Conservation (phyloP, 2,888 invertebrate genomes). For the Nomada hirtipes region DNA sequence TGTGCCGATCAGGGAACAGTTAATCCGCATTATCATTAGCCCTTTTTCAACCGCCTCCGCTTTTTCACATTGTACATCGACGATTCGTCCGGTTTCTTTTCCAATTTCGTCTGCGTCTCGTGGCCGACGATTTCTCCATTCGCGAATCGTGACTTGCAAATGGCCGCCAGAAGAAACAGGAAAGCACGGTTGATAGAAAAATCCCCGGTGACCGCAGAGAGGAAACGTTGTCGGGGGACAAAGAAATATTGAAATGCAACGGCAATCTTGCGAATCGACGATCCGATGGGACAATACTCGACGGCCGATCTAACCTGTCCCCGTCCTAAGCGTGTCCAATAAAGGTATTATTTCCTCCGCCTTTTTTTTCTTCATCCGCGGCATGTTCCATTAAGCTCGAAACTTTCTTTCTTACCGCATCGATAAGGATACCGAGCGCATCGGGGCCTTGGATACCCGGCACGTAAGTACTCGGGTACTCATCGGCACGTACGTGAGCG, state of each 20-base stretch:
- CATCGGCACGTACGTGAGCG: slow-evolving; percentile 66
- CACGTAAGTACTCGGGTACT: slow-evolving; percentile 61
- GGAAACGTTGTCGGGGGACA: not conserved
- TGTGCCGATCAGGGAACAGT: no score
- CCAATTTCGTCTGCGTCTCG: not conserved
- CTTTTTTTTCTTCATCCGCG: slow-evolving; percentile 15
- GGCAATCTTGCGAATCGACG: slow-evolving; percentile 28
- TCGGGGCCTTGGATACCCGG: slow-evolving; percentile 46
- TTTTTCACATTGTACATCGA: not conserved
- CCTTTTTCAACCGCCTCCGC: no score
- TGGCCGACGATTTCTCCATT: slow-evolving; percentile 11
- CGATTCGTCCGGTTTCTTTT: not conserved
- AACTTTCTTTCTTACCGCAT: slow-evolving; percentile 55
- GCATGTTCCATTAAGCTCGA: slow-evolving; percentile 47
- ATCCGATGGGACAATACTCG: not conserved
- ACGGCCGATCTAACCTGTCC: slow-evolving; percentile 2
- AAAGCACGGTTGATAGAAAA: not conserved
- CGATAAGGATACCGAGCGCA: slow-evolving; percentile 44
- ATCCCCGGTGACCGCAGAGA: not conserved
- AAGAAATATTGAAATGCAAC: slow-evolving; percentile 11
- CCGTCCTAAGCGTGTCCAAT: slow-evolving; percentile 19
- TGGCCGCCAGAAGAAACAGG: not conserved
- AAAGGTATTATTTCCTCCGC: slow-evolving; percentile 48
- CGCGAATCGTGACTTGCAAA: no score
- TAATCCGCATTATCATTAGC: no score